phyloP scores from a whole-genome alignment of 1,140 invertebrate genomes.

The Pseudomyrmex gracilis region DNA sequence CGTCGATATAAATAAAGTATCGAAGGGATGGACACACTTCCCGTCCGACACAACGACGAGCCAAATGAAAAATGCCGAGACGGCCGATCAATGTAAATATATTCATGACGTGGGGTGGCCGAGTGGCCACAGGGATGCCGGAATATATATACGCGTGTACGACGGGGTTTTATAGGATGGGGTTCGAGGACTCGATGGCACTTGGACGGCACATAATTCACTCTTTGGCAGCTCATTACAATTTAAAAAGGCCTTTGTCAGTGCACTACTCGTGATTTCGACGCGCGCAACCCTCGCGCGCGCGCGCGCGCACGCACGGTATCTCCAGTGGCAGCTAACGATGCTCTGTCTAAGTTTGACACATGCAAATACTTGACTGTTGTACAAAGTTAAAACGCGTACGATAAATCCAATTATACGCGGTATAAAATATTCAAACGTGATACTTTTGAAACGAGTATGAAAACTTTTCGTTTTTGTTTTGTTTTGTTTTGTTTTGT shows the following conservation, averaged over 20 bases:
- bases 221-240: slow-evolving; percentile 86
- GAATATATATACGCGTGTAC: slow-evolving; percentile 61
- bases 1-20: slow-evolving; percentile 79
- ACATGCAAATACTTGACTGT: not conserved
- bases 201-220: slow-evolving; percentile 84
- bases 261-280: slow-evolving; percentile 74
- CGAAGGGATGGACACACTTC: slow-evolving; percentile 66
- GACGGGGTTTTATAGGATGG: slow-evolving; percentile 71
- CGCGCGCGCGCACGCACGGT: slow-evolving; percentile 13
- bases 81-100: slow-evolving; percentile 86
- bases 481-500: no score
- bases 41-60: slow-evolving; percentile 74
- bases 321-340: slow-evolving; percentile 15
- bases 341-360: not conserved
- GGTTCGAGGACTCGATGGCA: slow-evolving; percentile 79
- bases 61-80: slow-evolving; percentile 85
- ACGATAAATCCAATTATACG: not conserved
- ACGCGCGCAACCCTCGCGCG: slow-evolving; percentile 47
- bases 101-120: slow-evolving; percentile 85
- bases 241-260: slow-evolving; percentile 84
- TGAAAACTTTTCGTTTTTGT: no score
- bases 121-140: slow-evolving; percentile 74
- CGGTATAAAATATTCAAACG: no score
- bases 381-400: not conserved
- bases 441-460: slow-evolving; percentile 23